Base-by-base conservation (phyloP, 2,888 invertebrate species). In the Resseliella maxima region DNA sequence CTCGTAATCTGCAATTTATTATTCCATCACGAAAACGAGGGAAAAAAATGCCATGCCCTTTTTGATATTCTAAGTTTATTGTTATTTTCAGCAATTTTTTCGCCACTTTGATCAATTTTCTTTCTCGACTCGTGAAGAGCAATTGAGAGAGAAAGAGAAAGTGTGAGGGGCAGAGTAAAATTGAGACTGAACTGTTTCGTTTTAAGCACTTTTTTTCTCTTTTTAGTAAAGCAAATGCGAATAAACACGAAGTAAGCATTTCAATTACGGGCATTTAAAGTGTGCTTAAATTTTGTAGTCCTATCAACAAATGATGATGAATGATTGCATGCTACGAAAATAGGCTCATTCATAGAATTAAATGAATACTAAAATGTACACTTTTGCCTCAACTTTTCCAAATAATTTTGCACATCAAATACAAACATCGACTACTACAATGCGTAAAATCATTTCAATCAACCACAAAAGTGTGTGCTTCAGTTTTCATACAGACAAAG, bases 1-100 rank as follows among this genome's bases (percentile, higher is more conserved):
- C 35, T 72, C 72, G 31, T 72, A 72, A 72, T 72, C 72, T 72
- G 72, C 72, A 72, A 72, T 72, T 72, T 72, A 72, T 59, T 59
- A 59, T 72, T 72, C 18, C 72, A 72, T 72, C 72, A 72, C n/a
- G 35, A 31, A 31, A 72, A 72, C 15, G 2, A 72, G 31, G 31
- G 31, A 31, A 12, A 72, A 72, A 72, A 72, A n/a, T 12, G n/a
- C 72, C 31, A 72, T 72, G 59, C 59, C 72, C 31, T 72, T 72
- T 35, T 31, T 72, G n/a, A 31, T 59, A 35, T 72, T 35, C 35
- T 72, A 72, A 72, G 35, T 72, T 31, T 59, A 59, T 59, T 72
- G 72, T 72, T 27, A 72, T 72, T 72, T 72, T 59, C 59, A 31
- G 72, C 31, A 72, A 31, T 72, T 72, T 72, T 72, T 72, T 72